Evolutionary conservation across 2,113 vertebrate species (phyloP).

Genomic region (Cichladusa arquata): DNA sequence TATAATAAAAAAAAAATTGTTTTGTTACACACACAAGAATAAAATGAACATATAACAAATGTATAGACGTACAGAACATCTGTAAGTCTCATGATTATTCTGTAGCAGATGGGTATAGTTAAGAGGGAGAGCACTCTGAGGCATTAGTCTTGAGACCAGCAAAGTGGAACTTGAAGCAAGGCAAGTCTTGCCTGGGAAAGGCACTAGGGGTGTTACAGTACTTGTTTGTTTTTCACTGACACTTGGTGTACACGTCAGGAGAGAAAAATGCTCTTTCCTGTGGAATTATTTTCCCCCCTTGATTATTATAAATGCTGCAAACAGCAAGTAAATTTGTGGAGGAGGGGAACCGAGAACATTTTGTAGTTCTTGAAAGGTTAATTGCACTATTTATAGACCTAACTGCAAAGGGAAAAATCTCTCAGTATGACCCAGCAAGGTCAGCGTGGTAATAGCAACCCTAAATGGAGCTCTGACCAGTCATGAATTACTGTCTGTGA

Average conservation of each 20-base stretch:
- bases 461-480: constrained; percentile 79
- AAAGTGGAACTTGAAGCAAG: background rate
- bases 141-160: background rate
- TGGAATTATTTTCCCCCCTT: background rate
- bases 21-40: background rate
- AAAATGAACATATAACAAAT: background rate
- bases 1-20: background rate
- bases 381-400: constrained; percentile 81
- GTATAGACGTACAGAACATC: background rate
- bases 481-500: constrained; percentile 82
- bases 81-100: background rate
- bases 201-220: background rate
- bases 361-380: constrained; percentile 78
- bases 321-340: constrained; percentile 44
- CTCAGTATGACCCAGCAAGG: constrained; percentile 71
- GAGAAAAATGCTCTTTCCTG: background rate
- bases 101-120: background rate
- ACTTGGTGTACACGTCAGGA: background rate
- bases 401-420: constrained; percentile 66
- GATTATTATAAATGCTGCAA: constrained; percentile 43
- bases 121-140: background rate
- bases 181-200: background rate
- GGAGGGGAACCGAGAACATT: constrained; percentile 60
- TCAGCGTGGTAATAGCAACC: constrained; percentile 75
- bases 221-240: constrained; percentile 10